Evolutionary conservation across 92 coral and sea anemone species (phyloP), one percentile per base, ranked within the genome.

Genomic region (Metridium senile): DNA sequence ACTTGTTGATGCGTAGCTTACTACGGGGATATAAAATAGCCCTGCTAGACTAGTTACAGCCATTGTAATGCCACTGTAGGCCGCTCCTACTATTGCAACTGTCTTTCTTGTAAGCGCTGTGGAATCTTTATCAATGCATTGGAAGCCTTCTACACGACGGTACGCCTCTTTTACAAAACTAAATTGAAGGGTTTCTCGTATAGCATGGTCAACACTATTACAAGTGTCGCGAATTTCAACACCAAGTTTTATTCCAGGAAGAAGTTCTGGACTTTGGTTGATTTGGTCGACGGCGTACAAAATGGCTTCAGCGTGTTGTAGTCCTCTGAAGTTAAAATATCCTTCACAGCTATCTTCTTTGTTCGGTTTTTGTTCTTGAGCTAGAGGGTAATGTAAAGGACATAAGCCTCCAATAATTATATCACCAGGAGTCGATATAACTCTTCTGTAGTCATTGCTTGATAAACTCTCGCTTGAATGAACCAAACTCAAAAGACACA

Each of bases 1-100:
- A 76, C 97, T 93, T 20, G 97, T 93, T 0, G 97, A 93, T 1
- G 94, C 93, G 80, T 89, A 93, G 78, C 97, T 90, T 0, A 93
- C 82, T 0, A 93, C 94, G 16, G 97, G 97, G 33, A 93, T 90
- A 52, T 93, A 78, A 46, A 93, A 93, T 31, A 93, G 69, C 21
- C 89, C 94, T 0, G 91, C 94, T 8, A 93, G 81, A 65, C 80
- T 89, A 8, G 93, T 87, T 2, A 90, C 70, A 0, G 97, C 97
- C 67, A 89, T 93, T 19, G 93, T 63, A 22, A 93, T 89, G 7
- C 93, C 94, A 52, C 97, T 93, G 34, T 89, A 86, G 10, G 91
- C 94, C 0, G 94, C 97, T 27, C 92, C 97, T 4, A 93, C 79
- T 51, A 93, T 77, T 10, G 92, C 97, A 9, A 93, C 90, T 1